phyloP scores from a whole-genome alignment of 1,140 invertebrate species.

The Manduca sexta region DNA sequence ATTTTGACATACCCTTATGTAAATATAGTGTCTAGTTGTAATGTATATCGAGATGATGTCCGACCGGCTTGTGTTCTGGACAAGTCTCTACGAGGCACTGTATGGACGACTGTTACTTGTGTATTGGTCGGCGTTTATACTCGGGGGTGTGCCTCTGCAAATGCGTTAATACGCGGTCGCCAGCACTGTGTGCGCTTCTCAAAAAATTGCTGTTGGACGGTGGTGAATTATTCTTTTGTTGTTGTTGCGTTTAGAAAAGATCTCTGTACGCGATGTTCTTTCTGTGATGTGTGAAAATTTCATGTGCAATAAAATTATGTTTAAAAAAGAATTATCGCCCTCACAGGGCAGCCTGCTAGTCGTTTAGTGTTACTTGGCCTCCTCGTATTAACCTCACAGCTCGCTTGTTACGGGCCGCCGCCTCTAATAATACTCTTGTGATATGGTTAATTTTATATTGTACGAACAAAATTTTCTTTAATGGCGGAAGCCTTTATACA shows the following conservation, averaged over 20 bases:
- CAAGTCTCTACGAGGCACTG: too few species aligned
- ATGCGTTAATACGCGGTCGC: too few species aligned
- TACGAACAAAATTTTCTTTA: conserved; percentile 45
- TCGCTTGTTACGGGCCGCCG: conserved; percentile 35
- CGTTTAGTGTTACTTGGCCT: conserved; percentile 30
- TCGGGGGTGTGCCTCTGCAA: too few species aligned
- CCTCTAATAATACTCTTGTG: conserved; percentile 9
- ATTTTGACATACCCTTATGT: too few species aligned
- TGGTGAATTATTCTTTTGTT: too few species aligned
- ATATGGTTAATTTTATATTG: conserved; percentile 15
- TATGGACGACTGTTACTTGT: too few species aligned
- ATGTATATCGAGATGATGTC: too few species aligned
- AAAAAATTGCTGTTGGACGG: too few species aligned
- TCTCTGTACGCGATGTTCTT: conserved; percentile 34
- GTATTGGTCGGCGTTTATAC: too few species aligned
- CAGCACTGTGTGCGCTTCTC: too few species aligned
- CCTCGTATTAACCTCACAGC: conserved; percentile 3
- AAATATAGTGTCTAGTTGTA: too few species aligned
- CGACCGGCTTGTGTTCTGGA: too few species aligned
- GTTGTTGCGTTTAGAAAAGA: conserved; percentile 31
- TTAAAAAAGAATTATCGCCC: conserved; percentile 21
- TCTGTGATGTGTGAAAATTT: conserved; percentile 54
- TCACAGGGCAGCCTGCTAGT: conserved; percentile 34
- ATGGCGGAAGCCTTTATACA: conserved; percentile 40
- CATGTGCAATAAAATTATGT: conserved; percentile 49